phyloP scores from a whole-genome alignment of 2,113 vertebrate species.

The Erythrocercus mccallii region DNA sequence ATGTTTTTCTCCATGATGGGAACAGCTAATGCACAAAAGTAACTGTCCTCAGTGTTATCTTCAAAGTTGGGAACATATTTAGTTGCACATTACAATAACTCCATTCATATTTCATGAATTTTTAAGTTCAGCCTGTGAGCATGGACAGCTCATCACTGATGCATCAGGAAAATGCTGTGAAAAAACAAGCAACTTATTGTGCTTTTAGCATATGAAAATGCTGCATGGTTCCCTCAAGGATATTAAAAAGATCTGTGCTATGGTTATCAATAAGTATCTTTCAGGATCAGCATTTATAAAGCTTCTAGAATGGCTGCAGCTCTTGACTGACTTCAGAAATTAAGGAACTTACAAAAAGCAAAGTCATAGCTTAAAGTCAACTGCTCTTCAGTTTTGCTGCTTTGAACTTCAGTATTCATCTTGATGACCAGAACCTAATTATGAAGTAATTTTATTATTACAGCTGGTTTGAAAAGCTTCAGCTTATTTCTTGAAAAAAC shows the following conservation, averaged over 20 bases:
- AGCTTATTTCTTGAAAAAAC: not conserved
- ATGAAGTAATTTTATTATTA: not conserved
- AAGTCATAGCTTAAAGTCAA: not conserved
- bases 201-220: not conserved
- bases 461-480: not conserved
- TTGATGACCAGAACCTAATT: not conserved
- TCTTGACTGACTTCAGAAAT: not conserved
- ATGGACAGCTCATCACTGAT: conserved; percentile 29
- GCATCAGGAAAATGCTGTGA: not conserved
- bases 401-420: not conserved
- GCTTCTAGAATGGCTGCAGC: not conserved
- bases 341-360: not conserved
- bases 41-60: conserved; percentile 23
- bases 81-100: conserved; percentile 1
- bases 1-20: not conserved
- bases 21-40: not conserved
- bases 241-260: conserved; percentile 35
- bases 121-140: not conserved
- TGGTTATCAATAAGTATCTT: conserved; percentile 39
- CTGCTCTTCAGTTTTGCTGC: not conserved
- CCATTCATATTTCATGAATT: conserved; percentile 31
- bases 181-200: conserved; percentile 26
- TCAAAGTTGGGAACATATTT: not conserved
- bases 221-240: not conserved
- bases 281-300: conserved; percentile 19